These are phyloP conservation scores for Sebastiscus albofasciatus DNA, from an alignment of 2,797 vertebrate species.

Conservation along the genomic window DNA sequence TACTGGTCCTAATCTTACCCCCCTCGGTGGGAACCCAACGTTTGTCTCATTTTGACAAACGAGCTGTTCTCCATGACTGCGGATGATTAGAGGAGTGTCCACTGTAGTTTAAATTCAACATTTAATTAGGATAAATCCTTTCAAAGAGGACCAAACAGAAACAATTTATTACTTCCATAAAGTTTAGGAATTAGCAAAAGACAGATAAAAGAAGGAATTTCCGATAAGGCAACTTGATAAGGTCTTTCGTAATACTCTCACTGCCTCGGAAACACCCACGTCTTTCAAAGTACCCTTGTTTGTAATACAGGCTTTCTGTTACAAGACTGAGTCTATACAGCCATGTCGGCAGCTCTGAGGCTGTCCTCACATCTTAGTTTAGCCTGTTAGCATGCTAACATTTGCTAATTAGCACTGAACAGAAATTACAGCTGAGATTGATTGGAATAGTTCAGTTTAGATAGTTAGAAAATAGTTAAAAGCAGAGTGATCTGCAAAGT, in stretches of 20 bases:
- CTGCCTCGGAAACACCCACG: background rate
- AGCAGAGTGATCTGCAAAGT: background rate
- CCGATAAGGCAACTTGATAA: background rate
- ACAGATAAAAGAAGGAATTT: background rate
- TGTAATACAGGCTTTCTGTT: background rate
- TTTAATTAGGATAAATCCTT: conserved; percentile 1
- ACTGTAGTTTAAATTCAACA: background rate
- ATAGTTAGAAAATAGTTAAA: background rate
- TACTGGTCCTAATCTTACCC: background rate
- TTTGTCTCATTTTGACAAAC: background rate
- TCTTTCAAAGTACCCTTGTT: background rate
- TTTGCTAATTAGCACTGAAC: background rate
- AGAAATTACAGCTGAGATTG: background rate
- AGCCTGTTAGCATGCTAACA: background rate
- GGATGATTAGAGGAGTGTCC: background rate
- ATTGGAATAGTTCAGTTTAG: background rate
- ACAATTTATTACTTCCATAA: background rate
- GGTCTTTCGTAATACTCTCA: background rate
- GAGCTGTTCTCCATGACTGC: background rate
- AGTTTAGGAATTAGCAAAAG: background rate
- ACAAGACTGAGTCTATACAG: background rate
- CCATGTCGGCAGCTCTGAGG: background rate
- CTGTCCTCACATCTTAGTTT: background rate
- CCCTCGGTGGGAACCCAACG: background rate
- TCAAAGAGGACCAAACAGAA: background rate